phyloP scores from a whole-genome alignment of 2,888 invertebrate species.

The Habrosyne pyritoides region DNA sequence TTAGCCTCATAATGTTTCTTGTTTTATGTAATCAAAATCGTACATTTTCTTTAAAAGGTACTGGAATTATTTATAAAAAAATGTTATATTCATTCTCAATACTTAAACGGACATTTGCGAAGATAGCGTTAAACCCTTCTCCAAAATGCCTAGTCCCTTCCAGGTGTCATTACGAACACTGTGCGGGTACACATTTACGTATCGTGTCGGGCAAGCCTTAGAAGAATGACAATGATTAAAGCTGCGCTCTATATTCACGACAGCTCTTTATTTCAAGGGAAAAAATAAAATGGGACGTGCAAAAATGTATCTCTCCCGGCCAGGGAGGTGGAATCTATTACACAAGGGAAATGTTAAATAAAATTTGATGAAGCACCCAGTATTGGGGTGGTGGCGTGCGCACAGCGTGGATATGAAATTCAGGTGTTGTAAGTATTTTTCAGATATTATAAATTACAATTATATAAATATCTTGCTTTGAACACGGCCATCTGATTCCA shows the following conservation, averaged over 20 bases:
- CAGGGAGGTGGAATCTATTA: constrained; percentile 4
- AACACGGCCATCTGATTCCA: no score
- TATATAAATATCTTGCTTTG: no score
- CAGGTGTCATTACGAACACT: constrained; percentile 1
- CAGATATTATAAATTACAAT: neutral
- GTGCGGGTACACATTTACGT: constrained; percentile 1
- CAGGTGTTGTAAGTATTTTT: neutral
- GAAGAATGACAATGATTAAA: constrained; percentile 9
- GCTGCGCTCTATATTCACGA: constrained; percentile 8
- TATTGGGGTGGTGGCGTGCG: neutral
- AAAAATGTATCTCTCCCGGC: constrained; percentile 4
- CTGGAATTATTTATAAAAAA: neutral
- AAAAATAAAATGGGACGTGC: constrained; percentile 4
- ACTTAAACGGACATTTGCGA: neutral
- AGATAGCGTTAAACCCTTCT: neutral
- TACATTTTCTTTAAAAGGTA: neutral
- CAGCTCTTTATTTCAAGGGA: constrained; percentile 6
- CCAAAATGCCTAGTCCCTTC: neutral
- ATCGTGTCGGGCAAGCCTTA: constrained; percentile 5
- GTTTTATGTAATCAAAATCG: no score
- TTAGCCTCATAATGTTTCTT: no score
- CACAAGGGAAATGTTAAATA: neutral
- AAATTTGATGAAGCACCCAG: constrained; percentile 5
- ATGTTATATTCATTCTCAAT: neutral
- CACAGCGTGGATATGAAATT: neutral